These are phyloP conservation scores for Corapipo altera DNA, from an alignment of 2,113 vertebrate species.

Conservation along the genomic window DNA sequence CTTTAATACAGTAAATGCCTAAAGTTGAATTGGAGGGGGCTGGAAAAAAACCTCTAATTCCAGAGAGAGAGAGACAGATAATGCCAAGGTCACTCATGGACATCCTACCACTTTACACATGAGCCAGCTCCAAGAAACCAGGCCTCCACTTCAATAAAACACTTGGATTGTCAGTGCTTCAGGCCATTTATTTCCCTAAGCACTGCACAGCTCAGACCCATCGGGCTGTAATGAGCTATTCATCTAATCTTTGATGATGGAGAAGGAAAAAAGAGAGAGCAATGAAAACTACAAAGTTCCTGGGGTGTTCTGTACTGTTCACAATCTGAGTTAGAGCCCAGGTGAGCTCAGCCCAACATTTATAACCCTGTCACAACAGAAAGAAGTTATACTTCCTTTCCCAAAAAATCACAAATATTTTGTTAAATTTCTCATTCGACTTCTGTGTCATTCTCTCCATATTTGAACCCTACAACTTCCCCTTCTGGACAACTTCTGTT, in stretches of 20 bases:
- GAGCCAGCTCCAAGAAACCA: background rate
- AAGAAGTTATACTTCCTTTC: background rate
- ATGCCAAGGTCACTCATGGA: background rate
- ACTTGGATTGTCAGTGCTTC: background rate
- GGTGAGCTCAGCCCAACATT: background rate
- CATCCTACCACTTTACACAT: background rate
- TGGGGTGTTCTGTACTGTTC: background rate
- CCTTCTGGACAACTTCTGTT: background rate
- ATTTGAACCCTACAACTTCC: background rate
- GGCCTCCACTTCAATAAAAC: background rate
- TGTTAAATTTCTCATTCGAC: background rate
- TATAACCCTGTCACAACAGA: background rate
- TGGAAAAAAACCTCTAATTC: background rate
- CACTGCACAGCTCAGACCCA: background rate
- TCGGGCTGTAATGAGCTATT: background rate
- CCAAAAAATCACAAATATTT: background rate
- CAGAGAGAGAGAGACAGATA: background rate
- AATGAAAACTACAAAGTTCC: background rate
- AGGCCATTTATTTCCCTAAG: background rate
- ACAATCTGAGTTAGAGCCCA: background rate
- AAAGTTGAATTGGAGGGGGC: background rate
- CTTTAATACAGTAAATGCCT: background rate
- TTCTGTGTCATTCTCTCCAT: background rate
- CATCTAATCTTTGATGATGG: background rate
- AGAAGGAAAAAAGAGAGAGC: background rate